Evolutionary conservation across 2,113 vertebrate genomes (phyloP), one percentile per base, ranked within the genome.

Genomic region (Corythaeola cristata): DNA sequence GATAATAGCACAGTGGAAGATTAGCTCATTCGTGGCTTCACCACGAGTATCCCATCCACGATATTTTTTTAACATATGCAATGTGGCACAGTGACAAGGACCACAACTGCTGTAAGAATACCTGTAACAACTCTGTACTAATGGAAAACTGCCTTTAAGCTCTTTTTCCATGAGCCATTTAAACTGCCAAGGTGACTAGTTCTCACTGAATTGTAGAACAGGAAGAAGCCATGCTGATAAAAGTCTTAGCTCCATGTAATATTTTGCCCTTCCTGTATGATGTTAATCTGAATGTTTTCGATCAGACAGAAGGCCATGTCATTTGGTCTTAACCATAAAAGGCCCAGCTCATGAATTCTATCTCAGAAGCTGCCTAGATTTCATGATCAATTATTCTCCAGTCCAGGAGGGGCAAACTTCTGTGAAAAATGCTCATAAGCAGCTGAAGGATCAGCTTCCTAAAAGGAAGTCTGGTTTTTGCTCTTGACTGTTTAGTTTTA

Each of bases 121-220:
- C 9, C 33, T 16, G 5, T 66, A 73, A 59, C 5, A 56, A 17
- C 5, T 47, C 20, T 47, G 23, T 39, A 30, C 10, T 44, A 63
- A 33, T 6, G 12, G 9, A 55, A 81, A 86, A 53, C 11, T 30
- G 8, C 11, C 24, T 18, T 76, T 47, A 37, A 28, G 10, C 1
- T 41, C 15, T 21, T 68, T 75, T 76, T 12, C 37, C 18, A 30
- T 23, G 4, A 73, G 21, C 5, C 11, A 35, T 16, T 39, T 50
- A 67, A 85, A 12, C 5, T 50, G 28, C 3, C 24, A 73, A 1
- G 0, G 0, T 28, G 18, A 5, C 11, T 53, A 62, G 8, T 7
- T 41, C 20, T 63, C 44, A 56, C 12, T 28, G 20, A 80, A 20
- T 10, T 69, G 35, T 18, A 52, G 22, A 77, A 78, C 3, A 49